These are phyloP conservation scores for Drosophila tripunctata DNA, from an alignment of 2,888 invertebrate genomes.

Conservation along the genomic window DNA sequence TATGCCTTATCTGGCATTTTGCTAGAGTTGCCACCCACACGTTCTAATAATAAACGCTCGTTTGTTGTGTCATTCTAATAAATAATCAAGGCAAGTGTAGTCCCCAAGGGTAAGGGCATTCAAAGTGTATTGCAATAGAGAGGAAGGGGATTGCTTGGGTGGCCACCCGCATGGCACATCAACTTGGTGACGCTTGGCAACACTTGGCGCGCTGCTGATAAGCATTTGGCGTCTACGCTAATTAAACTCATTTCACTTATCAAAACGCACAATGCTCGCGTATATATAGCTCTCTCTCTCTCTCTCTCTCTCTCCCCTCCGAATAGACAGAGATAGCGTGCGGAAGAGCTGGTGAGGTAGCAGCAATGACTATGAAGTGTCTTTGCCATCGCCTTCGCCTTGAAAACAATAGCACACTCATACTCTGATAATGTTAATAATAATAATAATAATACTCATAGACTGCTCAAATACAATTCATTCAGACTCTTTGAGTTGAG, in stretches of 20 bases:
- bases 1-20: slow-evolving; percentile 50
- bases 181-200: slow-evolving; percentile 44
- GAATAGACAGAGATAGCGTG: background rate
- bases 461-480: slow-evolving; percentile 6
- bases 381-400: slow-evolving; percentile 19
- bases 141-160: background rate
- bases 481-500: slow-evolving; percentile 8
- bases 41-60: slow-evolving; percentile 24
- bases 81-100: slow-evolving; percentile 22
- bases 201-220: slow-evolving; percentile 50
- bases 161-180: slow-evolving; percentile 34
- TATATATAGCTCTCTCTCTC: no score
- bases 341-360: background rate
- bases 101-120: slow-evolving; percentile 13
- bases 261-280: slow-evolving; percentile 59
- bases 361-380: background rate
- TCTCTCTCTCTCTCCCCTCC: no score
- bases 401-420: slow-evolving; percentile 33
- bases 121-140: slow-evolving; percentile 8
- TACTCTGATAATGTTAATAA: no score
- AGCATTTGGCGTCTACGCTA: slow-evolving; percentile 48
- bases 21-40: slow-evolving; percentile 49
- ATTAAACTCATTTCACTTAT: slow-evolving; percentile 75
- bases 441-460: slow-evolving; percentile 21
- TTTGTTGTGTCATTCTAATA: slow-evolving; percentile 38